Evolutionary conservation across 2,797 vertebrate genomes (phyloP).

Genomic region (Epinephelus awoara): DNA sequence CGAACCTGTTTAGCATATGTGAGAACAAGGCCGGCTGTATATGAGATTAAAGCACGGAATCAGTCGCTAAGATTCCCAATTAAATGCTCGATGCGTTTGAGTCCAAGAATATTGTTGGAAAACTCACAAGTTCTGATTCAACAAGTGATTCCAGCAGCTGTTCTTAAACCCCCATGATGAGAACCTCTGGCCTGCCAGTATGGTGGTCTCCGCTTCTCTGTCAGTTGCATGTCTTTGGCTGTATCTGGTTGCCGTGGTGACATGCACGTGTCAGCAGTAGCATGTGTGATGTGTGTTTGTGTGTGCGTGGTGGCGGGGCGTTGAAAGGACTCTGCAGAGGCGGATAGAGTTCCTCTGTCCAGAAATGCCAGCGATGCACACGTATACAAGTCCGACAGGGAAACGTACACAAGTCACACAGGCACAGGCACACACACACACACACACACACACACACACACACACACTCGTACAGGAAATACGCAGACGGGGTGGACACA

Average conservation of each 20-base stretch:
- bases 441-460: slow-evolving; percentile 17
- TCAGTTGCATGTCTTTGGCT: slow-evolving; percentile 59
- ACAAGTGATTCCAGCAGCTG: not conserved
- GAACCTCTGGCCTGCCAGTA: slow-evolving; percentile 32
- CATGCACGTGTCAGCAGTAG: slow-evolving; percentile 69
- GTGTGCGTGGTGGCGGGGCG: slow-evolving; percentile 45
- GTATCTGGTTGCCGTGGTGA: slow-evolving; percentile 75
- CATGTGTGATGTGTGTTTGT: slow-evolving; percentile 49
- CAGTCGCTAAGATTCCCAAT: not conserved
- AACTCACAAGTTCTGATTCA: not conserved
- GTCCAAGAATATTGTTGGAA: not conserved
- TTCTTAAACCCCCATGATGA: not conserved
- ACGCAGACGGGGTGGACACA: slow-evolving; percentile 67
- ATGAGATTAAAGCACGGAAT: slow-evolving; percentile 1
- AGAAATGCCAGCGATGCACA: slow-evolving; percentile 58
- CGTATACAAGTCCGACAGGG: slow-evolving; percentile 38
- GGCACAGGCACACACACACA: not conserved
- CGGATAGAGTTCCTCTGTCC: slow-evolving; percentile 66
- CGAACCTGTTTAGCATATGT: slow-evolving; percentile 36
- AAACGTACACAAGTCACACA: slow-evolving; percentile 42
- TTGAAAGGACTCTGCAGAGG: slow-evolving; percentile 67
- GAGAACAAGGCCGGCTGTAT: not conserved
- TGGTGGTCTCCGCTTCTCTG: slow-evolving; percentile 59
- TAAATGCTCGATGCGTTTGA: not conserved
- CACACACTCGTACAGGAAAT: slow-evolving; percentile 40